Base-by-base conservation (phyloP, 2,113 vertebrate genomes). In the Axis porcinus region DNA sequence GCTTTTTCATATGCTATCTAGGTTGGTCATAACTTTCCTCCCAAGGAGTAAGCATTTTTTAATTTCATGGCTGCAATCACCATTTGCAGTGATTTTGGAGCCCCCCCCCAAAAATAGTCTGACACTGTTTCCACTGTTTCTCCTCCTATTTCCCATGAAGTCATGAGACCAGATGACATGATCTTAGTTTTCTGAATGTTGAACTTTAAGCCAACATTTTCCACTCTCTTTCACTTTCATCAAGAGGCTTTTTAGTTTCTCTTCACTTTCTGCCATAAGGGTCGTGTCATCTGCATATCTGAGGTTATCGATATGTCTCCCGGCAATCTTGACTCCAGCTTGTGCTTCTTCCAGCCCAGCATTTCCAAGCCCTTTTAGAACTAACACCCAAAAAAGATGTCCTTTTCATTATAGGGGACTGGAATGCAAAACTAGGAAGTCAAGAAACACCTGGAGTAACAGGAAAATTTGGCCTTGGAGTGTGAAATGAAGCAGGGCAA, bases 61-160 rank as follows among this genome's bases (percentile, higher is more conserved):
- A 9, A 67, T 67, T n/a, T 67, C 33, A 19, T 19, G 16, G 62
- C 62, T 67, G 33, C 3, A 67, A 1, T 67, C 62, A 67, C 16
- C 16, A 67, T n/a, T 16, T n/a, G 7, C 16, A 67, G 15, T 67
- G 33, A n/a, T 67, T 67, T n/a, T 67, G 33, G 33, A n/a, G 33
- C 16, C 33, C 33, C 4, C 33, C 4, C 0, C 1, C 17, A n/a
- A n/a, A 33, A n/a, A 64, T n/a, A n/a, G 33, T n/a, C 15, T 64
- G 62, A 7, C 60, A 62, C 60, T 15, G 28, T 62, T 62, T 62
- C 62, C 30, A n/a, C 30, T 64, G 62, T 67, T 67, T n/a, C 16
- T 7, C 16, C 16, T 19, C 17, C 62, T 67, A 67, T 67, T 67
- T 67, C 7, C 62, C 33, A n/a, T n/a, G 33, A 67, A 67, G 2